A percentile compares a stretch with the other conserved stretches of the same genome.
Evolutionary conservation across 1,140 invertebrate species (phyloP).

Genomic region (Ruditapes philippinarum): DNA sequence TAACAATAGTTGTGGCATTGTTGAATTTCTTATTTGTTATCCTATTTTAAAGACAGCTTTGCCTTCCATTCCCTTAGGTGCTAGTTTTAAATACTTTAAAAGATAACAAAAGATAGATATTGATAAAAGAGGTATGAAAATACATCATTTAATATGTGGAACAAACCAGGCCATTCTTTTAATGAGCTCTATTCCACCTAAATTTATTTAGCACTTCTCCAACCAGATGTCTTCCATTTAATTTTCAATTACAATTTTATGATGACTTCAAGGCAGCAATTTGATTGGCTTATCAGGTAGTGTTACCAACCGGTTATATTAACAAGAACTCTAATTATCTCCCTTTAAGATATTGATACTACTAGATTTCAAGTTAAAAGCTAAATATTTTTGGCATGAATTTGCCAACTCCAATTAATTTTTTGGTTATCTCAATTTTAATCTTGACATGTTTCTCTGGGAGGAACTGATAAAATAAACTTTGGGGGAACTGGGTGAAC

Average conservation of each 20-base stretch:
- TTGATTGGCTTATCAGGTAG: conserved; percentile 35
- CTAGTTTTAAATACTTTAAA: too few relatives aligned
- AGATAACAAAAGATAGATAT: too few relatives aligned
- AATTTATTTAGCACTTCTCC: conserved; percentile 6
- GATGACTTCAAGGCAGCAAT: conserved; percentile 17
- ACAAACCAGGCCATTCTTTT: too few relatives aligned
- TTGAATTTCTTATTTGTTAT: too few relatives aligned
- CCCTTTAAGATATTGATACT: conserved; percentile 34
- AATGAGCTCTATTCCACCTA: too few relatives aligned
- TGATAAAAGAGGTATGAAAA: too few relatives aligned
- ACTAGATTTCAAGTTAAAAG: background rate
- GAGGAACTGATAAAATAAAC: conserved; percentile 5
- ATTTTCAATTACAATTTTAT: conserved; percentile 52
- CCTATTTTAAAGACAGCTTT: too few relatives aligned
- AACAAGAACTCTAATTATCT: conserved; percentile 31
- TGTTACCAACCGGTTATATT: conserved; percentile 36
- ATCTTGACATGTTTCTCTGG: conserved; percentile 32
- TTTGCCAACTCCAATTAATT: conserved; percentile 36
- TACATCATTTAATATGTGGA: too few relatives aligned
- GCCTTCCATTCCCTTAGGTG: too few relatives aligned
- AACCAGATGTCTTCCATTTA: conserved; percentile 33
- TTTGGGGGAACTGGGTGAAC: background rate
- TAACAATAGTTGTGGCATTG: too few relatives aligned
- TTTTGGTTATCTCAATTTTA: conserved; percentile 29
- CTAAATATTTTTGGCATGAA: conserved; percentile 7